These are phyloP conservation scores for Punctoribates punctum DNA, from an alignment of 2,888 invertebrate genomes.

Conservation along the genomic window DNA sequence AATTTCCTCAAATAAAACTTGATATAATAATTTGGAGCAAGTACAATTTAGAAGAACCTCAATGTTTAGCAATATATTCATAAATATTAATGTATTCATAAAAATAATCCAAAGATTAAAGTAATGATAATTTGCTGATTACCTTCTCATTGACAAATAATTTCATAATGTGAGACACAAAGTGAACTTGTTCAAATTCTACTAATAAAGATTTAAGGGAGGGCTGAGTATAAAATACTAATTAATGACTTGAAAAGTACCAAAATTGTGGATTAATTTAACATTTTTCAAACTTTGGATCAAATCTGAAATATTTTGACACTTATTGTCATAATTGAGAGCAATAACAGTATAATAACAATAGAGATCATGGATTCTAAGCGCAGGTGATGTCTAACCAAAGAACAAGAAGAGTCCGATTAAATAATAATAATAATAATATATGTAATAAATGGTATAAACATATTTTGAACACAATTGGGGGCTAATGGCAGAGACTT, in stretches of 20 bases:
- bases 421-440: constrained; percentile 16
- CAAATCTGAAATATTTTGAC: neutral
- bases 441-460: neutral
- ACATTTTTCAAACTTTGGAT: neutral
- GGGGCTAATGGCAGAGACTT: neutral
- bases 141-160: too few species aligned
- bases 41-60: neutral
- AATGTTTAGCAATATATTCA: too few species aligned
- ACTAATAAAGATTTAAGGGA: too few species aligned
- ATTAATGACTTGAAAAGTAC: neutral
- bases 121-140: too few species aligned
- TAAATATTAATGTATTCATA: too few species aligned
- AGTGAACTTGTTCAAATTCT: too few species aligned
- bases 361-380: neutral
- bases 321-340: neutral
- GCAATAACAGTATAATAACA: constrained; percentile 30
- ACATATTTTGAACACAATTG: neutral
- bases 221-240: too few species aligned
- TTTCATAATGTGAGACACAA: too few species aligned
- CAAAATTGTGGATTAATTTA: neutral
- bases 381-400: constrained; percentile 1
- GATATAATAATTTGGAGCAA: neutral
- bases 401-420: neutral
- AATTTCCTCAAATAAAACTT: neutral
- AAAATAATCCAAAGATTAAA: too few species aligned